Evolutionary conservation across 2,888 invertebrate species (phyloP), one percentile per base, ranked within the genome.

Genomic region (Dicranocentrus wangi): DNA sequence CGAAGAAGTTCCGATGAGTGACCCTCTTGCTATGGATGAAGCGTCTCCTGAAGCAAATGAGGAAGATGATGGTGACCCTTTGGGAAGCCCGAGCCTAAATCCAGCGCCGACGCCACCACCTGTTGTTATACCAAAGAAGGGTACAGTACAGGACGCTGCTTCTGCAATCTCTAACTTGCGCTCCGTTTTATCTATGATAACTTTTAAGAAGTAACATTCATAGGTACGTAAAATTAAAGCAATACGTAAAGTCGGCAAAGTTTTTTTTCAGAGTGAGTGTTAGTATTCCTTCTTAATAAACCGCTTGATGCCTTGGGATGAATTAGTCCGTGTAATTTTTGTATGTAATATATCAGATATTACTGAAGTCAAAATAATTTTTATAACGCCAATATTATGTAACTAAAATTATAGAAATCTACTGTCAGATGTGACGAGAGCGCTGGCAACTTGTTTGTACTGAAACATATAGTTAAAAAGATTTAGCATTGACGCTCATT

Each of bases 11-110:
- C 81, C 81, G 0, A 42, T 76, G 0, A 21, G 17, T 10, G 81
- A 81, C 60, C 81, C 81, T 0, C 70, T 81, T 17, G 81, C 75
- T 7, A 65, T 81, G 65, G 81, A 81, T 66, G 81, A 81, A n/a
- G 43, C 39, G 10, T 63, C 71, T 23, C 1, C 71, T n/a, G 66
- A 69, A 5, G 75, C 69, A 21, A 2, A 21, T n/a, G 23, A 28
- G 27, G 69, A 32, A 39, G 55, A 42, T 8, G 63, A 63, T 2
- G 69, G 65, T 1, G 68, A 77, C 17, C 69, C 77, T 2, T 53
- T 77, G 28, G 60, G 58, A 58, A 15, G 58, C 15, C 27, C 42
- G 5, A 5, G 27, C 10, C n/a, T n/a, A n/a, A n/a, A n/a, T n/a
- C 25, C 8, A 23, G 17, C 32, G n/a, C 19, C 27, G 19, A 19